These are phyloP conservation scores for Peromyscus attwateri DNA, from an alignment of 2,797 vertebrate genomes.

Conservation along the genomic window DNA sequence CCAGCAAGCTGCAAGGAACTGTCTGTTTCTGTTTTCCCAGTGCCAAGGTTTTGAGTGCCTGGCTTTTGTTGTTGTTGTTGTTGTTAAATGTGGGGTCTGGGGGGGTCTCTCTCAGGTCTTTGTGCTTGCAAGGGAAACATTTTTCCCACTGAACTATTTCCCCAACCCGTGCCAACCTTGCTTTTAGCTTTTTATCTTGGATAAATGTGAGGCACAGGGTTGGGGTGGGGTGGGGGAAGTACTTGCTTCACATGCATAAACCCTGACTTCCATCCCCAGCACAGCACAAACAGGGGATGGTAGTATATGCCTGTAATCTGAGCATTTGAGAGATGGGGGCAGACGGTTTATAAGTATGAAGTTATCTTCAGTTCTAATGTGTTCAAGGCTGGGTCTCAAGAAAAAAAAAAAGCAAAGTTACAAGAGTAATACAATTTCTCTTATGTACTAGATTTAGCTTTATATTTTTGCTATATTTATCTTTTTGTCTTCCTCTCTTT, in stretches of 20 bases:
- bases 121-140: background rate
- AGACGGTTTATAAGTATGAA: background rate
- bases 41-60: background rate
- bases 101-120: background rate
- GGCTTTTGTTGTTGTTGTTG: no score
- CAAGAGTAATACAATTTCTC: background rate
- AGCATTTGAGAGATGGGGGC: background rate
- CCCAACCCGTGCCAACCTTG: background rate
- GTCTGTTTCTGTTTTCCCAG: background rate
- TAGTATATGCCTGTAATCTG: background rate
- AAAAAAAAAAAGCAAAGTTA: background rate
- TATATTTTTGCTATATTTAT: conserved; percentile 12
- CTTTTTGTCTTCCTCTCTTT: background rate
- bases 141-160: background rate
- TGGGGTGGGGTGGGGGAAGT: no score
- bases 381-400: background rate
- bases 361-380: background rate
- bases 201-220: background rate
- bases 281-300: background rate
- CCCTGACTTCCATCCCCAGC: background rate
- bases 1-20: background rate
- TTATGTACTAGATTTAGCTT: background rate
- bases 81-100: background rate
- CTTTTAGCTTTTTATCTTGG: conserved; percentile 52
- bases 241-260: background rate